Evolutionary conservation across 2,113 vertebrate species (phyloP).

Genomic region (Heloderma charlesbogerti): DNA sequence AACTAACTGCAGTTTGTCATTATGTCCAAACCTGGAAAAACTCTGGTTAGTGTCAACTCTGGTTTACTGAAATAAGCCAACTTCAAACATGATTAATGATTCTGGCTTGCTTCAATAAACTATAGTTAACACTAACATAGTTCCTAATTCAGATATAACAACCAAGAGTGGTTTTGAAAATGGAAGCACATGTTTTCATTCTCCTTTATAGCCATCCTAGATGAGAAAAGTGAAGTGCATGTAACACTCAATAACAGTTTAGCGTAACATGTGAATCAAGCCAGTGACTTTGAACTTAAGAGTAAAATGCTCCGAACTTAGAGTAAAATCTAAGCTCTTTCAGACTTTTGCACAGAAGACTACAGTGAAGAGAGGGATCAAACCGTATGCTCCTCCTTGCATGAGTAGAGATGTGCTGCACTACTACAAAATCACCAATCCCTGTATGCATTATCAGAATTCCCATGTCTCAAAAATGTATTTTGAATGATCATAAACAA

Average conservation of each 20-base stretch:
- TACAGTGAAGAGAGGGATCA: too few relatives aligned
- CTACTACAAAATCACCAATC: not conserved
- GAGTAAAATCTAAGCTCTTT: not conserved
- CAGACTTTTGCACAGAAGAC: not conserved
- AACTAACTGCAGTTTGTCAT: too few relatives aligned
- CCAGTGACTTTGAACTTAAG: not conserved
- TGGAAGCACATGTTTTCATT: not conserved
- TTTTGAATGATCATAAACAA: constrained; percentile 19
- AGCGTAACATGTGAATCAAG: not conserved
- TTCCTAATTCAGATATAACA: not conserved
- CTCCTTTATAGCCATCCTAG: not conserved
- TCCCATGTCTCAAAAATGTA: constrained; percentile 38
- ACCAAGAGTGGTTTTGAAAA: not conserved
- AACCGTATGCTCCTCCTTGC: too few relatives aligned
- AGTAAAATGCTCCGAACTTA: not conserved
- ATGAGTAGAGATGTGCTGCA: not conserved
- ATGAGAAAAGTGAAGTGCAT: not conserved
- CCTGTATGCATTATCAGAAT: not conserved
- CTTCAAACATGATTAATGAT: too few relatives aligned
- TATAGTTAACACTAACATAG: too few relatives aligned
- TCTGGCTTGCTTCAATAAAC: too few relatives aligned
- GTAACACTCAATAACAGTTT: not conserved
- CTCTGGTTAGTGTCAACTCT: too few relatives aligned
- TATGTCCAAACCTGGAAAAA: too few relatives aligned
- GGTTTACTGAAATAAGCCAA: too few relatives aligned